phyloP scores from a whole-genome alignment of 2,888 invertebrate genomes.

The Conomelus anceps region DNA sequence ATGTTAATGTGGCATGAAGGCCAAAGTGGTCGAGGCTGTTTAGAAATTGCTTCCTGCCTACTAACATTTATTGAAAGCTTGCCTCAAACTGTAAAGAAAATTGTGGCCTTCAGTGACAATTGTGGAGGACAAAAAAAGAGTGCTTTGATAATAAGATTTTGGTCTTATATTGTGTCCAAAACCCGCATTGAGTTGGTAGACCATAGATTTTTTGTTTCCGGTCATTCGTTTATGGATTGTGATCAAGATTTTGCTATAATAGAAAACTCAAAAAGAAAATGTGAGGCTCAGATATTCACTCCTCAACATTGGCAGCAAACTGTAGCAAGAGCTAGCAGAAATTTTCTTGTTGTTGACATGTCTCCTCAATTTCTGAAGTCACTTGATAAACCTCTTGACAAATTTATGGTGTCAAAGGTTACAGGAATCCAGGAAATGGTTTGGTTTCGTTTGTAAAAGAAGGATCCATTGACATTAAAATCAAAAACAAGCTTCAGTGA shows the following conservation, averaged over 20 bases:
- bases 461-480: no score
- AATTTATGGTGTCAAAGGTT: no score
- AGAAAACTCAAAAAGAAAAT: no score
- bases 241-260: constrained; percentile 29
- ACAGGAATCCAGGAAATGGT: no score
- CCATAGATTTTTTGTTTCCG: constrained; percentile 29
- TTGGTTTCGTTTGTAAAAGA: no score
- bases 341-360: not conserved
- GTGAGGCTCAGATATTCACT: not conserved
- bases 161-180: constrained; percentile 31
- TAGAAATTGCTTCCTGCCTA: constrained; percentile 18
- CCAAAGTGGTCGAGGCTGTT: constrained; percentile 23
- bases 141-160: constrained; percentile 37
- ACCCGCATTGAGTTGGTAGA: constrained; percentile 24
- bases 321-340: not conserved
- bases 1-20: constrained; percentile 35
- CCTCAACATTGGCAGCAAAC: constrained; percentile 10
- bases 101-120: constrained; percentile 24
- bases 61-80: constrained; percentile 2
- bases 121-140: constrained; percentile 35
- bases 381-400: no score
- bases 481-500: no score
- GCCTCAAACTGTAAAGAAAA: not conserved
- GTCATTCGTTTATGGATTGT: constrained; percentile 28
- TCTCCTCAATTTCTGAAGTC: not conserved